A percentile compares a stretch with the other conserved stretches of the same genome.
These are phyloP conservation scores for Sphaerodactylus townsendi DNA, from an alignment of 2,113 vertebrate species.

Conservation along the genomic window DNA sequence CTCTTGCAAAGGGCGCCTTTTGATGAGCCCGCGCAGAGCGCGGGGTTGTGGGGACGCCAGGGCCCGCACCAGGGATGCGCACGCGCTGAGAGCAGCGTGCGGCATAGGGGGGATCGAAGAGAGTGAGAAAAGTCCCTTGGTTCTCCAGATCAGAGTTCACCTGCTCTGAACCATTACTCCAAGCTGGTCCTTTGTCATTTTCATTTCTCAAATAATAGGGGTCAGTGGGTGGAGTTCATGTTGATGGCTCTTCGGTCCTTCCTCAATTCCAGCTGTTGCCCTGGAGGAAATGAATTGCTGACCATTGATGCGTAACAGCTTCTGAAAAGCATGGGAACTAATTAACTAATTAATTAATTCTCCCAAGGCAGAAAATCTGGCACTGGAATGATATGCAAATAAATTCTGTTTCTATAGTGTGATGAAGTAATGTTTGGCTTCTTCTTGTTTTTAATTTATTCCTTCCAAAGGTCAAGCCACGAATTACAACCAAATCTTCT, in stretches of 20 bases:
- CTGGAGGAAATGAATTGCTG: background rate
- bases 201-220: background rate
- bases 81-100: no score
- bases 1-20: no score
- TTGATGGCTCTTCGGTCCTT: background rate
- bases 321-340: background rate
- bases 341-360: background rate
- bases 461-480: constrained; percentile 1
- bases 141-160: no score
- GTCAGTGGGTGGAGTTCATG: background rate
- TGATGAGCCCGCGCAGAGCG: no score
- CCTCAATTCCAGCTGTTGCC: background rate
- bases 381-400: background rate
- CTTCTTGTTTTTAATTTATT: background rate
- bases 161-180: no score
- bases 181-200: no score
- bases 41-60: no score
- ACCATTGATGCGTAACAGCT: background rate
- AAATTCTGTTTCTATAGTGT: background rate
- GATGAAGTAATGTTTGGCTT: background rate
- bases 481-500: background rate
- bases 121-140: no score
- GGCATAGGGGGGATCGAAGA: no score
- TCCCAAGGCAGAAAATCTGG: background rate
- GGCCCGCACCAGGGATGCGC: no score